phyloP scores from a whole-genome alignment of 2,113 vertebrate species.

The Rhinopomastus cyanomelas region DNA sequence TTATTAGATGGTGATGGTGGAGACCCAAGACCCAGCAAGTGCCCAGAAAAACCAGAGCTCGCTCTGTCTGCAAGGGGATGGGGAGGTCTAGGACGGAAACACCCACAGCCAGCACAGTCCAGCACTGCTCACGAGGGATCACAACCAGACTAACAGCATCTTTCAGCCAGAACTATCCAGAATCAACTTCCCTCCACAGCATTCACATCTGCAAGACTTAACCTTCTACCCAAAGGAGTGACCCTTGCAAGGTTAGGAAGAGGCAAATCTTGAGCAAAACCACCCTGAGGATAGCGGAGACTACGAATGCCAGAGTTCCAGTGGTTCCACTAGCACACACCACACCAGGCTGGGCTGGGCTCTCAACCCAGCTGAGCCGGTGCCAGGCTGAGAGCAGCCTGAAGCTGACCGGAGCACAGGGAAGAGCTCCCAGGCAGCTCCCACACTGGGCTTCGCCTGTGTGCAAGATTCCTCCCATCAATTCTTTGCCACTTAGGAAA shows the following conservation, averaged over 20 bases:
- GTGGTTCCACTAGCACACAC: neutral
- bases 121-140: neutral
- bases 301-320: neutral
- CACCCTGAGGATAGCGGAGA: accelerated
- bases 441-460: accelerated
- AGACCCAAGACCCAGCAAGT: conserved; percentile 41
- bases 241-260: neutral
- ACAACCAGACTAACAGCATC: accelerated
- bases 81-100: neutral
- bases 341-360: too few species aligned
- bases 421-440: neutral
- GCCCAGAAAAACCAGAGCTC: conserved; percentile 1
- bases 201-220: neutral
- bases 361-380: neutral
- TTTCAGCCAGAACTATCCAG: neutral
- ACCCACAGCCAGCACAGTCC: neutral
- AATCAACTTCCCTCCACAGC: neutral
- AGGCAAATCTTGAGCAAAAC: too few species aligned
- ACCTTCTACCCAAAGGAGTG: neutral
- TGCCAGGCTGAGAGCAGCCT: neutral
- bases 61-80: neutral
- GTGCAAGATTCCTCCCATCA: neutral
- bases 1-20: conserved; percentile 27
- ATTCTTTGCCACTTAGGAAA: neutral
- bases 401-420: neutral